Conservation (phyloP, 2,797 vertebrate genomes). For the Chelonia mydas region DNA sequence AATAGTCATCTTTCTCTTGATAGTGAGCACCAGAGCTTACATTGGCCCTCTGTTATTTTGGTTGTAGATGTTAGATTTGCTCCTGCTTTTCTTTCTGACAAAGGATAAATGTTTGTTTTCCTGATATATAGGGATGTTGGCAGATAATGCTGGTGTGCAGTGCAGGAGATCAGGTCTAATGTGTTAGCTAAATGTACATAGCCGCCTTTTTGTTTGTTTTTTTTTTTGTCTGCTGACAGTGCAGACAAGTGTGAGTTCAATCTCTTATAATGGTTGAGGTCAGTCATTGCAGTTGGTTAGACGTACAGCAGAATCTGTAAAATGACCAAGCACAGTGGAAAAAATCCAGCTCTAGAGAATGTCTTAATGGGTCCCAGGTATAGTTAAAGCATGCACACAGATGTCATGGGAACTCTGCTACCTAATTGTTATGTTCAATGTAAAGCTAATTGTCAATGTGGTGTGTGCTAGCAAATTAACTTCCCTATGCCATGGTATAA, state of each 20-base stretch:
- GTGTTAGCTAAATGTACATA: background rate
- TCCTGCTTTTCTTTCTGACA: background rate
- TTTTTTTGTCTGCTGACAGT: background rate
- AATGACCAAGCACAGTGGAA: background rate
- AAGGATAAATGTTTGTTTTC: background rate
- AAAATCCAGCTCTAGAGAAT: background rate
- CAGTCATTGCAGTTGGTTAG: background rate
- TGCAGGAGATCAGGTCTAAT: fast-evolving
- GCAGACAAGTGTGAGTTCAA: background rate
- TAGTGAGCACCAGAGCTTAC: background rate
- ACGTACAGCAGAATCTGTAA: background rate
- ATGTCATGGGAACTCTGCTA: conserved; percentile 40
- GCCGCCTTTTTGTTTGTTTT: background rate
- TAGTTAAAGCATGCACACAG: conserved; percentile 25
- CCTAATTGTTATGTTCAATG: conserved; percentile 72
- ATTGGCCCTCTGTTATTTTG: background rate
- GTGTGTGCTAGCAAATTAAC: conserved; percentile 60
- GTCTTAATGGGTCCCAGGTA: conserved; percentile 62
- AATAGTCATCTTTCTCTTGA: background rate
- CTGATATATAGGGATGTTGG: fast-evolving
- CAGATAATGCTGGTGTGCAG: fast-evolving
- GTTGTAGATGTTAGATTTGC: background rate
- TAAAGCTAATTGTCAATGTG: conserved; percentile 65
- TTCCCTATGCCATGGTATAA: conserved; percentile 45
- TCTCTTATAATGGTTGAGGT: background rate